phyloP scores from a whole-genome alignment of 2,888 invertebrate species.

The Argynnis bischoffii region DNA sequence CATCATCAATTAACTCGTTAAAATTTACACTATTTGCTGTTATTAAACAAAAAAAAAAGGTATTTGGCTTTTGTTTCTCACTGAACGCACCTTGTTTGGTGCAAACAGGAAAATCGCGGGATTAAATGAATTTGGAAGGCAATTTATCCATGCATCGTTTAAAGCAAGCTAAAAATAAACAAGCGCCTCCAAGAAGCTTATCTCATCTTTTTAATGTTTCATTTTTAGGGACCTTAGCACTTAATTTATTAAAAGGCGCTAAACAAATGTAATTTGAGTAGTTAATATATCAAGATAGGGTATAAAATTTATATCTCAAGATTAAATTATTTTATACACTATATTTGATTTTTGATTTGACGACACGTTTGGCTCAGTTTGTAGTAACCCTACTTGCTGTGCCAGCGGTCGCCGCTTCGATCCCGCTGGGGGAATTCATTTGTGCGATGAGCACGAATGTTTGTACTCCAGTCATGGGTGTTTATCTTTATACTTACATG shows the following conservation, averaged over 20 bases:
- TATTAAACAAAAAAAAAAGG: too few relatives aligned
- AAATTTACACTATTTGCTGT: too few relatives aligned
- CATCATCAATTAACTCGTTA: too few relatives aligned
- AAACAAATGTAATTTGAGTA: constrained; percentile 9
- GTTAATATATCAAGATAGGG: neutral
- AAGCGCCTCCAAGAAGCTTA: constrained; percentile 11
- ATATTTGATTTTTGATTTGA: too few relatives aligned
- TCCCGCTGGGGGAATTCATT: too few relatives aligned
- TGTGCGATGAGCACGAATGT: too few relatives aligned
- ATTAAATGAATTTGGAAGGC: constrained; percentile 18
- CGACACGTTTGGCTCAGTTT: too few relatives aligned
- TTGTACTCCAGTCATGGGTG: too few relatives aligned
- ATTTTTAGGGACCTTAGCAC: constrained; percentile 6
- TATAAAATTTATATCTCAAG: neutral
- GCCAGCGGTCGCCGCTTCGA: too few relatives aligned
- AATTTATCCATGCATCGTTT: constrained; percentile 1
- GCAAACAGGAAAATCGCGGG: constrained; percentile 25
- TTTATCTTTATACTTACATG: too few relatives aligned
- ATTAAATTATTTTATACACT: too few relatives aligned
- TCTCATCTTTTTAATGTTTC: constrained; percentile 10
- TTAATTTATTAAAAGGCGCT: constrained; percentile 7
- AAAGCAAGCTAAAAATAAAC: constrained; percentile 10
- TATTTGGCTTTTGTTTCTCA: neutral
- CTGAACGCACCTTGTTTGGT: constrained; percentile 15
- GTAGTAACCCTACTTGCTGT: too few relatives aligned